A percentile compares a stretch with the other conserved stretches of the same genome.
These are phyloP conservation scores for Ennomos erosarius DNA, from an alignment of 2,888 invertebrate genomes.

Conservation along the genomic window DNA sequence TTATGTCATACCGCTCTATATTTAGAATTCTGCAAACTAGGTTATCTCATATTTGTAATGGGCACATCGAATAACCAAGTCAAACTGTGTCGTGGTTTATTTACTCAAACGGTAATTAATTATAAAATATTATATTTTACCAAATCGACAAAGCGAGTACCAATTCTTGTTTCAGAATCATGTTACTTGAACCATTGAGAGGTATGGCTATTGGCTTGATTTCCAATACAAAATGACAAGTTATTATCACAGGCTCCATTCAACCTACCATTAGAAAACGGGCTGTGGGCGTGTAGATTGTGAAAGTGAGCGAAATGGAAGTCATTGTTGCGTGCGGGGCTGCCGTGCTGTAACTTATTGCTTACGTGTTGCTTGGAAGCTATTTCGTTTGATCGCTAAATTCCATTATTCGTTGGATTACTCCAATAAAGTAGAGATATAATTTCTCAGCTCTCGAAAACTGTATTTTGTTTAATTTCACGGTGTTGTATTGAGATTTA, in stretches of 20 bases:
- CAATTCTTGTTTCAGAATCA: not conserved
- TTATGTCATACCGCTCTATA: too few species aligned
- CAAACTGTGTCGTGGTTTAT: too few species aligned
- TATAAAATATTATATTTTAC: too few species aligned
- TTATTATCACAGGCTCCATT: constrained; percentile 23
- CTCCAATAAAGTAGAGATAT: not conserved
- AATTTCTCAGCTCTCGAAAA: not conserved
- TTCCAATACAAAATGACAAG: constrained; percentile 19
- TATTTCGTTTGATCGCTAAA: constrained; percentile 7
- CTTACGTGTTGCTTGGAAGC: constrained; percentile 16
- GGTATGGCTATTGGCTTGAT: not conserved
- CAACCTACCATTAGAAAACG: constrained; percentile 56
- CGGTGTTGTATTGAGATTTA: constrained; percentile 1
- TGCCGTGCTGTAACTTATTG: constrained; percentile 33
- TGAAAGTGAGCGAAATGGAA: constrained; percentile 76
- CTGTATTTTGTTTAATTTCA: not conserved
- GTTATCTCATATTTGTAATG: too few species aligned
- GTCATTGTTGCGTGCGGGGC: constrained; percentile 62
- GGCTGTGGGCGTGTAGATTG: constrained; percentile 56
- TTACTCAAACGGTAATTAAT: too few species aligned
- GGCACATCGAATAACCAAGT: too few species aligned
- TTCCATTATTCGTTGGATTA: constrained; percentile 5
- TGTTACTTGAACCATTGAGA: not conserved
- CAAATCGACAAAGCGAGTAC: too few species aligned
- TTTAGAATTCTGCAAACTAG: too few species aligned